These are phyloP conservation scores for Cherax quadricarinatus DNA, from an alignment of 1,140 invertebrate species.

Conservation along the genomic window DNA sequence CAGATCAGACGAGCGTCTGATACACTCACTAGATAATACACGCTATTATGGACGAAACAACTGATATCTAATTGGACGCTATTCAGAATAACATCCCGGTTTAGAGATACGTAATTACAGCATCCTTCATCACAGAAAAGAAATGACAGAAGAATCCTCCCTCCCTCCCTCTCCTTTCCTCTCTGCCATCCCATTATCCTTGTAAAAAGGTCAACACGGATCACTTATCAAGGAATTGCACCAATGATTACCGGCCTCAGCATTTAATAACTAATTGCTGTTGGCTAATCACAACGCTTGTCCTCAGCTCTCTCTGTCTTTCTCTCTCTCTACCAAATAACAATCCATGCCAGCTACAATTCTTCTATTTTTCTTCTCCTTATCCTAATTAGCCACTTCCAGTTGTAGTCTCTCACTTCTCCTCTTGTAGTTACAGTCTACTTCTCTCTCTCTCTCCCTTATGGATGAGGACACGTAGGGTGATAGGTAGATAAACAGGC, in stretches of 20 bases:
- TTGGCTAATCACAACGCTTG: conserved; percentile 30
- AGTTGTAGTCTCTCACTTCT: background rate
- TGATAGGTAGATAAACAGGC: too few relatives aligned
- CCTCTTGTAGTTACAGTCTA: background rate
- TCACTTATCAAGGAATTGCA: conserved; percentile 7
- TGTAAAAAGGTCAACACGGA: background rate
- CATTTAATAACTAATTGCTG: conserved; percentile 25
- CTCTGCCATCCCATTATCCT: background rate
- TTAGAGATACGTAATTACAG: background rate
- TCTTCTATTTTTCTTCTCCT: background rate
- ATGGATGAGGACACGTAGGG: background rate
- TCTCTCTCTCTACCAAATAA: background rate
- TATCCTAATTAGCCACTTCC: too few relatives aligned
- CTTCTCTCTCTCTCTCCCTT: background rate
- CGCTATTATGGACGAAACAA: conserved; percentile 25
- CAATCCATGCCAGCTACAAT: background rate
- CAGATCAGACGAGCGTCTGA: conserved; percentile 27
- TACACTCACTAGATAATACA: conserved; percentile 1
- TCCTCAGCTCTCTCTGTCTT: background rate
- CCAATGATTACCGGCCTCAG: background rate
- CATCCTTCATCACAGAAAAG: conserved; percentile 22
- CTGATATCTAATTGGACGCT: conserved; percentile 41
- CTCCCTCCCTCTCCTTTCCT: too few relatives aligned
- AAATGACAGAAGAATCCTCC: conserved; percentile 17
- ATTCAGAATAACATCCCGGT: background rate